Percentiles rank a stretch among this genome's conserved stretches.
Conservation (phyloP, 35 echinoderm and acorn worm species). For the Nesometra sesokonis region DNA sequence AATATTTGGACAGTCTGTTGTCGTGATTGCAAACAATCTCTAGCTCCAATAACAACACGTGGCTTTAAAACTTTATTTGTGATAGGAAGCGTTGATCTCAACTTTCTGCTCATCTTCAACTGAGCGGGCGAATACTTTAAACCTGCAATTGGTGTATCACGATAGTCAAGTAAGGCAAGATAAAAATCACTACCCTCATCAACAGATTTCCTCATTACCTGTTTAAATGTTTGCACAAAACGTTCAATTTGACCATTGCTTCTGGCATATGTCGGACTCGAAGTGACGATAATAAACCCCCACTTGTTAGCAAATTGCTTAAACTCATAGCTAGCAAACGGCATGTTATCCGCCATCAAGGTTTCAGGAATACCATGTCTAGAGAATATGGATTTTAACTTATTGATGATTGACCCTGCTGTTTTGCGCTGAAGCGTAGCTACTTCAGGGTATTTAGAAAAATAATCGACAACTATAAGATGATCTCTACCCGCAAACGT, state of each 20-base stretch:
- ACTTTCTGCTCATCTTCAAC: background rate
- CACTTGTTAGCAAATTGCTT: background rate
- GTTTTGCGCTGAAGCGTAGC: background rate
- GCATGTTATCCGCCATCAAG: background rate
- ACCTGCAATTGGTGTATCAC: background rate
- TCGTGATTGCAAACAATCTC: background rate
- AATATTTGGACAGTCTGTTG: background rate
- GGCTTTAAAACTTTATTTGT: background rate
- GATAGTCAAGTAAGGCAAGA: background rate
- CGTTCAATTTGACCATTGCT: background rate
- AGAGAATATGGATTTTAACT: background rate
- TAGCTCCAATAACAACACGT: background rate
- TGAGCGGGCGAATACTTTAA: background rate
- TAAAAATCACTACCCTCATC: background rate
- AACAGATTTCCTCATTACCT: background rate
- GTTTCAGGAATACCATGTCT: background rate
- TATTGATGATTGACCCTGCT: background rate
- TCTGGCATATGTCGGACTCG: background rate
- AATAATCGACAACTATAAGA: background rate
- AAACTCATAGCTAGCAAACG: background rate
- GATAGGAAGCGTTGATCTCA: background rate
- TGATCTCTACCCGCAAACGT: background rate
- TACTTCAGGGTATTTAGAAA: slow-evolving; percentile 8
- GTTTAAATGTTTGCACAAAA: background rate
- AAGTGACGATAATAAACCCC: background rate